Conservation (phyloP, 2,888 invertebrate genomes). For the Synergus laeviventris region DNA sequence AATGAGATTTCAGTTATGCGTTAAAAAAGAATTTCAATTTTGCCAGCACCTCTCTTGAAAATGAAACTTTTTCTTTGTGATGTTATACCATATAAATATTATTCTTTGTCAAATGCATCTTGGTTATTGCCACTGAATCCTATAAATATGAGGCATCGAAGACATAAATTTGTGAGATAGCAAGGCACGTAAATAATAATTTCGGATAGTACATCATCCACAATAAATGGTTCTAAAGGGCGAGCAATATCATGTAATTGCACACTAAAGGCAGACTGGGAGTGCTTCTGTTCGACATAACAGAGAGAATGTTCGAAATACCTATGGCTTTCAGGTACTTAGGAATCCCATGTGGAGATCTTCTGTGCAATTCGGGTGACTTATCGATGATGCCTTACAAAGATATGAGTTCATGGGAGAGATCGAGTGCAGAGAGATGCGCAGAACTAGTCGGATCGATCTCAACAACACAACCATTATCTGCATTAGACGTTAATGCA, state of each 20-base stretch:
- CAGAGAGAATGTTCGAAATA: conserved; percentile 35
- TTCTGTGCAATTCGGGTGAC: conserved; percentile 37
- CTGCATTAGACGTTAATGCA: not conserved
- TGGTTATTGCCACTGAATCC: not conserved
- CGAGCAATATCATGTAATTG: conserved; percentile 35
- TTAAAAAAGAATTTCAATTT: too few species aligned
- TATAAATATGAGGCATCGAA: not conserved
- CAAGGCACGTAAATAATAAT: conserved; percentile 26
- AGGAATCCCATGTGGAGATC: conserved; percentile 36
- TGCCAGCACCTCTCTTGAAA: too few species aligned
- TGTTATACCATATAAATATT: not conserved
- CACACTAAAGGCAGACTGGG: conserved; percentile 34
- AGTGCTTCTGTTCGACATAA: conserved; percentile 37
- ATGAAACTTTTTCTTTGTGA: too few species aligned
- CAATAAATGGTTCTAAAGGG: conserved; percentile 24
- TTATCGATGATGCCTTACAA: conserved; percentile 26
- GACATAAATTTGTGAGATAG: not conserved
- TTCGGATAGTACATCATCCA: conserved; percentile 6
- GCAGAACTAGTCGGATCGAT: conserved; percentile 7
- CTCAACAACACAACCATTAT: conserved; percentile 12
- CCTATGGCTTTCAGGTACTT: conserved; percentile 35
- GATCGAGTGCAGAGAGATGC: conserved; percentile 21
- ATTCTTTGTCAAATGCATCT: not conserved
- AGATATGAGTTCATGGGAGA: conserved; percentile 25
- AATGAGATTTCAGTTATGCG: too few species aligned